These are phyloP conservation scores for Melanargia galathea DNA, from an alignment of 2,888 invertebrate species.

Conservation along the genomic window DNA sequence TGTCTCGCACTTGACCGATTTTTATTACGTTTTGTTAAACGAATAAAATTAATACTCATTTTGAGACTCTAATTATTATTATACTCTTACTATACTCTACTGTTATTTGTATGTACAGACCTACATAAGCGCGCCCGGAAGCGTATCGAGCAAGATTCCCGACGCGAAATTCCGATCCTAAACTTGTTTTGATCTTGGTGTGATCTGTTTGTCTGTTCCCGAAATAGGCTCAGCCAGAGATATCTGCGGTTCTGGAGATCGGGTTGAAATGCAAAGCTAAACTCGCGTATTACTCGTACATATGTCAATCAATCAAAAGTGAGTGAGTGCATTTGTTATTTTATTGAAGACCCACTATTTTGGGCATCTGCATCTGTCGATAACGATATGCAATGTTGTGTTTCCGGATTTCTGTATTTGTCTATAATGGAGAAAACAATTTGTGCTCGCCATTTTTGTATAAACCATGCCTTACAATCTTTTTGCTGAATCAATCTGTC, in stretches of 20 bases:
- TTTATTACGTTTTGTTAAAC: too few species aligned
- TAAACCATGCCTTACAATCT: too few species aligned
- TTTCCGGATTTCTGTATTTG: too few species aligned
- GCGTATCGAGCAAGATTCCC: constrained; percentile 25
- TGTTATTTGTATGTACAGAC: background rate
- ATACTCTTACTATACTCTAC: too few species aligned
- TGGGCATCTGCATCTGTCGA: background rate
- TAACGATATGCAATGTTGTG: too few species aligned
- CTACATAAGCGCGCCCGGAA: constrained; percentile 29
- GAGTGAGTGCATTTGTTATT: constrained; percentile 26
- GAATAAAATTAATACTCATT: too few species aligned
- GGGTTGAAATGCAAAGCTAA: constrained; percentile 26
- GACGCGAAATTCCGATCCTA: constrained; percentile 41
- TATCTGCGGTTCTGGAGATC: constrained; percentile 30
- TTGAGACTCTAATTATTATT: too few species aligned
- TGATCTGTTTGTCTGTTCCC: constrained; percentile 43
- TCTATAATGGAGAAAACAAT: too few species aligned
- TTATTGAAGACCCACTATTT: constrained; percentile 32
- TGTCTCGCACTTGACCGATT: too few species aligned
- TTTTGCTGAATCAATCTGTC: too few species aligned
- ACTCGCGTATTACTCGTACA: constrained; percentile 25
- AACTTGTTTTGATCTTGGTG: constrained; percentile 45
- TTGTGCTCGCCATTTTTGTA: too few species aligned
- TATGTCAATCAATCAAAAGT: constrained; percentile 42
- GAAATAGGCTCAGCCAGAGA: constrained; percentile 42